These are phyloP conservation scores for Callorhinus ursinus DNA, from an alignment of 2,113 vertebrate genomes.

Conservation along the genomic window DNA sequence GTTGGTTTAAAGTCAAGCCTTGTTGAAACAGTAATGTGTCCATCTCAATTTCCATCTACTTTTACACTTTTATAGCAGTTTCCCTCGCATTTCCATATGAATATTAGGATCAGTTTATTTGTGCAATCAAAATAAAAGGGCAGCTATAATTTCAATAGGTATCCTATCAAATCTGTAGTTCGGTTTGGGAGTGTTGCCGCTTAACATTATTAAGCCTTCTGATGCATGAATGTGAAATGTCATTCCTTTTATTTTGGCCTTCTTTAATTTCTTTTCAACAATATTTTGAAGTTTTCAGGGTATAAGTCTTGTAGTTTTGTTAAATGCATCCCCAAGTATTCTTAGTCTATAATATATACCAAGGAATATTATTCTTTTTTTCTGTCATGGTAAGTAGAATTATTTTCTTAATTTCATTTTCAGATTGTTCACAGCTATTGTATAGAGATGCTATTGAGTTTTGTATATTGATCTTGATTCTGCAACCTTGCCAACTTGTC, in stretches of 20 bases:
- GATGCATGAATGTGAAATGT: not conserved
- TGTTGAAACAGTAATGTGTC: not conserved
- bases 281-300: not conserved
- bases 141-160: not conserved
- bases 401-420: slow-evolving; percentile 34
- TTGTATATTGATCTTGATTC: not conserved
- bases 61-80: not conserved
- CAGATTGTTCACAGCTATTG: not conserved
- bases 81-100: not conserved
- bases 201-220: not conserved
- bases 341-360: not conserved
- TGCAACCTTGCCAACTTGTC: not conserved
- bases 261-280: not conserved
- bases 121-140: not conserved
- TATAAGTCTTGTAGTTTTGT: not conserved
- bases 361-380: not conserved
- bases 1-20: not conserved
- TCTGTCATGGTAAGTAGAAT: not conserved
- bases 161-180: not conserved
- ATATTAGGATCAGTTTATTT: not conserved
- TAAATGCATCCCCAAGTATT: not conserved
- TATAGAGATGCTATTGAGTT: not conserved
- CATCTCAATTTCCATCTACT: not conserved
- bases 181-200: not conserved
- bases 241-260: not conserved